Evolutionary conservation across 1,140 invertebrate genomes (phyloP).

Genomic region (Macrotrachela quadricornifera): DNA sequence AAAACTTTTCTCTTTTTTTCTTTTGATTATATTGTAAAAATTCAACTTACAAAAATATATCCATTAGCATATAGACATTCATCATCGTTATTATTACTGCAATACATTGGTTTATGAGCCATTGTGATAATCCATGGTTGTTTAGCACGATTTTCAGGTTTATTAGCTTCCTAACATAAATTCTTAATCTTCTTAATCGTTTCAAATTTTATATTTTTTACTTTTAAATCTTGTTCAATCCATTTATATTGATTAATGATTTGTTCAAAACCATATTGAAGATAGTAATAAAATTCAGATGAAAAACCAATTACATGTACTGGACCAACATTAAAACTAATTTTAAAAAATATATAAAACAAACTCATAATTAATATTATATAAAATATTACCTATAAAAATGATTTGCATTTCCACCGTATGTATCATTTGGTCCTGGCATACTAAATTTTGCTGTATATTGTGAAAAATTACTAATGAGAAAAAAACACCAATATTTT

Average conservation of each 20-base stretch:
- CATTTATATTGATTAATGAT: slow-evolving; percentile 65
- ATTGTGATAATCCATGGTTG: slow-evolving; percentile 78
- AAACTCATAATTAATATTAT: too few relatives aligned
- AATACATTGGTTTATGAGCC: slow-evolving; percentile 91
- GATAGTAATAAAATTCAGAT: slow-evolving; percentile 82
- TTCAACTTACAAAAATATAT: not conserved
- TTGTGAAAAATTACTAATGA: slow-evolving; percentile 12
- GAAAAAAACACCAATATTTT: not conserved
- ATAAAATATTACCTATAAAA: too few relatives aligned
- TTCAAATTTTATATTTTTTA: slow-evolving; percentile 22
- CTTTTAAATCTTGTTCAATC: slow-evolving; percentile 53
- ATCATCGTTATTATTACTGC: slow-evolving; percentile 59
- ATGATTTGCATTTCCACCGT: not conserved
- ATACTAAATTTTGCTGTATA: slow-evolving; percentile 8
- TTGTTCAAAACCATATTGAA: slow-evolving; percentile 56
- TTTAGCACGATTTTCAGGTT: slow-evolving; percentile 37
- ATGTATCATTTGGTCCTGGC: slow-evolving; percentile 35
- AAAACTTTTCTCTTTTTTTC: too few relatives aligned
- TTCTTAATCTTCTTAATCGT: too few relatives aligned
- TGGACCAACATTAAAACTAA: slow-evolving; percentile 25
- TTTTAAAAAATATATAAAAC: slow-evolving; percentile 18
- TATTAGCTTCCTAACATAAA: slow-evolving; percentile 27
- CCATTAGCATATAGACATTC: slow-evolving; percentile 44
- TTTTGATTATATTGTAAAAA: too few relatives aligned
- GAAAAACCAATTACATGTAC: slow-evolving; percentile 43